Evolutionary conservation across 2,113 vertebrate genomes (phyloP).

Genomic region (Mastomys natalensis): DNA sequence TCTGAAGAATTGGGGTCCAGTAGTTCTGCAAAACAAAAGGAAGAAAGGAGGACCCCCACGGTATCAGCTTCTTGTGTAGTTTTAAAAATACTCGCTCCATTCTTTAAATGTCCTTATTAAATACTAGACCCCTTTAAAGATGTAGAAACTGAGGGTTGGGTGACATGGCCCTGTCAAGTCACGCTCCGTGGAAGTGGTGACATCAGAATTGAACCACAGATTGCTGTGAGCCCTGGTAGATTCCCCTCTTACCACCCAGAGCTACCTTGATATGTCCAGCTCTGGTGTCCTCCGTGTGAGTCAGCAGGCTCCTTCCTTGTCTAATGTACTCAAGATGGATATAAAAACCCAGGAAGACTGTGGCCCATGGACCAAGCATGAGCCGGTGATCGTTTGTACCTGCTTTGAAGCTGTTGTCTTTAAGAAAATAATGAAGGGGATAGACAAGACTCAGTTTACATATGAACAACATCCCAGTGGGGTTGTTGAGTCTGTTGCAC

Average conservation of each 20-base stretch:
- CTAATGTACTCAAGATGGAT: neutral
- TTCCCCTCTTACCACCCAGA: neutral
- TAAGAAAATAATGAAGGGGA: conserved; percentile 46
- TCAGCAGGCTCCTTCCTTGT: neutral
- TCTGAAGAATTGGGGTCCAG: neutral
- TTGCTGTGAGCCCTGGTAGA: neutral
- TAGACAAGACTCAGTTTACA: conserved; percentile 47
- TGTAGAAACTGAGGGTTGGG: neutral
- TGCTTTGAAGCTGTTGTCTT: conserved; percentile 18
- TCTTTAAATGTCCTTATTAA: neutral
- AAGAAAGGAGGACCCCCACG: neutral
- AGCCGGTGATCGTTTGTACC: neutral
- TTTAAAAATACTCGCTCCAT: neutral
- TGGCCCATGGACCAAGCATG: neutral
- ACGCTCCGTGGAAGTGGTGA: neutral
- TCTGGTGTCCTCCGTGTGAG: neutral
- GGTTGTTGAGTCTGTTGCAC: conserved; percentile 43
- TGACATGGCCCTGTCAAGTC: neutral
- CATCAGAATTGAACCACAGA: neutral
- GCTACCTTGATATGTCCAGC: neutral
- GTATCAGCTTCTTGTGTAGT: neutral
- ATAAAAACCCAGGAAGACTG: neutral
- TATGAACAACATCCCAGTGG: neutral
- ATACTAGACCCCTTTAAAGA: neutral
- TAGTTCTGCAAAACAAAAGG: neutral